phyloP scores from a whole-genome alignment of 2,888 invertebrate species.

The Diachrysia chrysitis region DNA sequence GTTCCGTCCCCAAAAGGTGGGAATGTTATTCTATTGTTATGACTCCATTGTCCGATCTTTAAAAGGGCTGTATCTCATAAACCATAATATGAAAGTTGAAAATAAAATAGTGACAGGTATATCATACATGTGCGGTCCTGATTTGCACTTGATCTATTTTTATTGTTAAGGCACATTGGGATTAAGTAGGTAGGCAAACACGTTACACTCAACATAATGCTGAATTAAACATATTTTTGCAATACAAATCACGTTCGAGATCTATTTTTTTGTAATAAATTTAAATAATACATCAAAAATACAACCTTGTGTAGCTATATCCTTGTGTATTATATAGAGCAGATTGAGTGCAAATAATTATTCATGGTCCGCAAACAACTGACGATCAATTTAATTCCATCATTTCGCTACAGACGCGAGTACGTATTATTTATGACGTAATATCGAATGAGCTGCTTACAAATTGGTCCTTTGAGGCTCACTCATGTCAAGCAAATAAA shows the following conservation, averaged over 20 bases:
- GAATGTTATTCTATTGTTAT: too few relatives aligned
- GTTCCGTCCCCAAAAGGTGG: too few relatives aligned
- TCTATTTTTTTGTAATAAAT: neutral
- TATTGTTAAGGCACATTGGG: too few relatives aligned
- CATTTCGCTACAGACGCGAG: conserved; percentile 6
- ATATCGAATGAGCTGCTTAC: neutral
- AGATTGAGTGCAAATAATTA: conserved; percentile 18
- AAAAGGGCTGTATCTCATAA: too few relatives aligned
- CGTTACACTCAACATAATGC: neutral
- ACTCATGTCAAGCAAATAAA: neutral
- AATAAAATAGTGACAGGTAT: too few relatives aligned
- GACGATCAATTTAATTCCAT: conserved; percentile 5
- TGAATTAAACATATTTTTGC: neutral
- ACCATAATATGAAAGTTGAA: too few relatives aligned
- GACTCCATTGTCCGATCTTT: too few relatives aligned
- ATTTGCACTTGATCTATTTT: too few relatives aligned
- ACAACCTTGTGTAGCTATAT: neutral
- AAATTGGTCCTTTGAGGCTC: neutral
- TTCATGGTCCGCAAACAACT: conserved; percentile 19
- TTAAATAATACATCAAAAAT: conserved; percentile 2
- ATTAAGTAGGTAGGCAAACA: too few relatives aligned
- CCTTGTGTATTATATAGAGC: neutral
- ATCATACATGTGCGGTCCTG: too few relatives aligned
- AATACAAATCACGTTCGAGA: neutral
- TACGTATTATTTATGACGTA: neutral